phyloP scores from a whole-genome alignment of 35 echinoderm and acorn worm genomes.

The Ptychodera flava region DNA sequence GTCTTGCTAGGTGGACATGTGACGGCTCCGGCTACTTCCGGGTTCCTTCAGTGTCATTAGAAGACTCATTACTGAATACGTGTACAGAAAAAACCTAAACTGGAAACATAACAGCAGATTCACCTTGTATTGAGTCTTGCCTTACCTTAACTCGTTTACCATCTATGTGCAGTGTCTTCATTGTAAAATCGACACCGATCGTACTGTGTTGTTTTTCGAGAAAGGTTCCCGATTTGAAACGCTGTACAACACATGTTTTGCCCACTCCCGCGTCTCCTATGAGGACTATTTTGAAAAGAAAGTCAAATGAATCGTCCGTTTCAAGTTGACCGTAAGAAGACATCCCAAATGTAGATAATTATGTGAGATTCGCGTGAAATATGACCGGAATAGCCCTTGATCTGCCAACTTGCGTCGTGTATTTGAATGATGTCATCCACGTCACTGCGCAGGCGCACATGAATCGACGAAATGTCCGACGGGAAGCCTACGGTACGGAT shows the following conservation, averaged over 20 bases:
- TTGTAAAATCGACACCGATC: constrained; percentile 99
- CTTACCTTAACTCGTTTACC: constrained; percentile 90
- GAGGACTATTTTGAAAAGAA: constrained; percentile 96
- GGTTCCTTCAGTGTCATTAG: too few species aligned
- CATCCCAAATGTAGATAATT: not conserved
- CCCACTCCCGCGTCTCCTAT: constrained; percentile 98
- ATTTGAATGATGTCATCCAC: not conserved
- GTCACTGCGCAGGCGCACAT: not conserved
- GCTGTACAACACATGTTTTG: constrained; percentile 98
- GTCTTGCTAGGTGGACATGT: too few species aligned
- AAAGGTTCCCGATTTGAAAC: constrained; percentile 97
- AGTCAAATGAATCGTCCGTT: constrained; percentile 96
- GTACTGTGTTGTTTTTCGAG: constrained; percentile 96
- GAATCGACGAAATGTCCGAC: not conserved
- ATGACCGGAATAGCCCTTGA: not conserved
- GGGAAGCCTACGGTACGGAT: too few species aligned
- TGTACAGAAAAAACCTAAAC: not conserved
- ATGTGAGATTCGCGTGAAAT: not conserved
- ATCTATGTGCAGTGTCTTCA: constrained; percentile 96
- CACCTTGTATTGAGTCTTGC: too few species aligned
- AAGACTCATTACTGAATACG: too few species aligned
- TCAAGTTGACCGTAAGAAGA: constrained; percentile 6
- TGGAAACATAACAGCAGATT: not conserved
- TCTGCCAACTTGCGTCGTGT: too few species aligned
- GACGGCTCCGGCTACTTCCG: too few species aligned